Conservation (phyloP, 2,797 vertebrate species). For the Propithecus perrieri region DNA sequence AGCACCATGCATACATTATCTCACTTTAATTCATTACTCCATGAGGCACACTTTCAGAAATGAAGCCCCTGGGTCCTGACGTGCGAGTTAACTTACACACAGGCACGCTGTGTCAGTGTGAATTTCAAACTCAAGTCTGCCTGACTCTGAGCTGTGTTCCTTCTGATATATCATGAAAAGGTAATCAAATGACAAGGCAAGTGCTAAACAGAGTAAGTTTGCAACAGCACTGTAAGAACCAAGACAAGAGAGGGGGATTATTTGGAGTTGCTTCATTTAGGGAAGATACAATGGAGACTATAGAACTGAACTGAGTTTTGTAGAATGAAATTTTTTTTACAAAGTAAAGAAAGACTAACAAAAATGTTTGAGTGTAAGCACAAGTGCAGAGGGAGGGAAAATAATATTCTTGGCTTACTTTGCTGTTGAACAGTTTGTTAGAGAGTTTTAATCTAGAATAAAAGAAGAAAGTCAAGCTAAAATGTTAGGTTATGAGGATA, state of each 20-base stretch:
- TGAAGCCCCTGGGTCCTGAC: neutral
- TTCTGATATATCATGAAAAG: neutral
- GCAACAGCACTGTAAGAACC: neutral
- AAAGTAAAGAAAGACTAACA: neutral
- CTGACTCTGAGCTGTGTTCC: neutral
- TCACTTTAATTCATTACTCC: neutral
- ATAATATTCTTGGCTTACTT: neutral
- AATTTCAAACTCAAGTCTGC: neutral
- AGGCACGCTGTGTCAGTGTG: rapidly evolving
- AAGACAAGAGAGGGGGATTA: neutral
- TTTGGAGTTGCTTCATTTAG: neutral
- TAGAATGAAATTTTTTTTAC: neutral
- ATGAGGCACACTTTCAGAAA: neutral
- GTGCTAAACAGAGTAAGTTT: neutral
- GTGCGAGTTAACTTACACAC: neutral
- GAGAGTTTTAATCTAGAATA: neutral
- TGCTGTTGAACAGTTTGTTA: neutral
- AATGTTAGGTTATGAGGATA: neutral
- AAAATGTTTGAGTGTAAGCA: neutral
- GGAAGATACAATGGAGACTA: neutral
- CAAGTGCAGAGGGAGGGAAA: neutral
- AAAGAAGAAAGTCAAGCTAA: neutral
- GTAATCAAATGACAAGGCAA: neutral
- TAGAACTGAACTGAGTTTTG: neutral
- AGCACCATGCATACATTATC: too few species aligned